Evolutionary conservation across 2,797 vertebrate genomes (phyloP).

Genomic region (Podarcis siculus): DNA sequence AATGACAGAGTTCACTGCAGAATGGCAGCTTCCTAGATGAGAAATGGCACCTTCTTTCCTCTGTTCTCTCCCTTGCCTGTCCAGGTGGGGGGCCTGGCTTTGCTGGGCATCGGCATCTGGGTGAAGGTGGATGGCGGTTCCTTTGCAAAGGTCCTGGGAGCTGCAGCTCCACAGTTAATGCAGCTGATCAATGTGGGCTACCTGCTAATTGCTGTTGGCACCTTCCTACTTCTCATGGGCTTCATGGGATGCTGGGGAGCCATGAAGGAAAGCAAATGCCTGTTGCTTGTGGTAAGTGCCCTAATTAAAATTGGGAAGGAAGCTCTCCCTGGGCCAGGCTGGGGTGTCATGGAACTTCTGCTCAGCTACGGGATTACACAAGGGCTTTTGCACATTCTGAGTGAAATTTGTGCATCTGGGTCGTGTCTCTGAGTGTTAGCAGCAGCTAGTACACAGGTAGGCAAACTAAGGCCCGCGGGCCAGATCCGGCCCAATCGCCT

Average conservation of each 20-base stretch:
- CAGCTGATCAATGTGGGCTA: constrained; percentile 83
- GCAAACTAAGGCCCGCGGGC: too few relatives aligned
- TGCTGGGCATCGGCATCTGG: constrained; percentile 85
- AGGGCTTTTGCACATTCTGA: not conserved
- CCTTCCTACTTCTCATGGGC: constrained; percentile 80
- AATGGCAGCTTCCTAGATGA: not conserved
- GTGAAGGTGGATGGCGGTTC: constrained; percentile 84
- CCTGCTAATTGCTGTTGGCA: constrained; percentile 81
- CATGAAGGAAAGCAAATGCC: constrained; percentile 78
- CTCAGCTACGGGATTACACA: not conserved
- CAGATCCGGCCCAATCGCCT: too few relatives aligned
- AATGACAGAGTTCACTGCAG: not conserved
- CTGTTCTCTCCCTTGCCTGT: not conserved
- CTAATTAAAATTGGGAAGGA: not conserved
- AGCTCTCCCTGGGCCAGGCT: not conserved
- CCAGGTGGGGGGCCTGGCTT: constrained; percentile 80
- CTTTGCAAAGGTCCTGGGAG: constrained; percentile 74
- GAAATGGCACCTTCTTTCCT: not conserved
- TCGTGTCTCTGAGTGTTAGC: not conserved
- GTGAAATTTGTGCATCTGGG: too few relatives aligned
- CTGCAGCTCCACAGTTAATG: constrained; percentile 63
- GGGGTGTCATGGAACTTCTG: not conserved
- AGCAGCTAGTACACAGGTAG: too few relatives aligned
- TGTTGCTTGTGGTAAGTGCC: constrained; percentile 81
- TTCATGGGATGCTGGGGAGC: constrained; percentile 86